Conservation (phyloP, 1,140 invertebrate genomes). For the Mycetomoellerius zeteki region DNA sequence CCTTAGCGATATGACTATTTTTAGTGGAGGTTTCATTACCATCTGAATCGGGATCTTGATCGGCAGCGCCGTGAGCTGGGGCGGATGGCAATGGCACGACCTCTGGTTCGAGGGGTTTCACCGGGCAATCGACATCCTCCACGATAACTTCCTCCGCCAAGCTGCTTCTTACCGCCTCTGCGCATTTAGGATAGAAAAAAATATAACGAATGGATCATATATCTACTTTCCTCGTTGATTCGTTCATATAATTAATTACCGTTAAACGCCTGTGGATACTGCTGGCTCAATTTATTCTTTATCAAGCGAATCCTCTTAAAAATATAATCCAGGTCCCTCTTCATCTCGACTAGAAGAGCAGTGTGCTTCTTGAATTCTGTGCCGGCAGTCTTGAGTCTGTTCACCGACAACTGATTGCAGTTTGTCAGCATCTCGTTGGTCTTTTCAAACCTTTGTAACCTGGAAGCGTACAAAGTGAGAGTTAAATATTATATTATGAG, state of each 20-base stretch:
- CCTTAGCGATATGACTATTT: constrained; percentile 79
- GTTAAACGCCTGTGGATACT: constrained; percentile 95
- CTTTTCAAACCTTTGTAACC: constrained; percentile 98
- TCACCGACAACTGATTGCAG: constrained; percentile 95
- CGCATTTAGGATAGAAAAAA: constrained; percentile 52
- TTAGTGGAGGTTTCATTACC: constrained; percentile 83
- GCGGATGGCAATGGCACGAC: constrained; percentile 76
- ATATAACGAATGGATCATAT: neutral
- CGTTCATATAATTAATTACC: constrained; percentile 82
- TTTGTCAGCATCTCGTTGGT: constrained; percentile 99
- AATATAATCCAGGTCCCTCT: constrained; percentile 92
- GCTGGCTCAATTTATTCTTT: constrained; percentile 93
- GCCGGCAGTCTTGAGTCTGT: constrained; percentile 92
- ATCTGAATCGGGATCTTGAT: constrained; percentile 84
- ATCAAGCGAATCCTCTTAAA: constrained; percentile 92
- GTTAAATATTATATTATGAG: neutral
- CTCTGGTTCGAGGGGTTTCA: constrained; percentile 82
- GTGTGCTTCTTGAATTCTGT: constrained; percentile 97
- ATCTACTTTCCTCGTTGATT: neutral
- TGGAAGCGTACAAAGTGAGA: constrained; percentile 84
- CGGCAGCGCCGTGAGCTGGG: constrained; percentile 62
- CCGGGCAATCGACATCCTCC: constrained; percentile 81
- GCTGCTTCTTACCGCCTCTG: constrained; percentile 89
- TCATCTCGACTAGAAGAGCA: constrained; percentile 92
- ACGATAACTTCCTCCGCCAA: constrained; percentile 88